phyloP scores from a whole-genome alignment of 2,797 vertebrate genomes.

The Urocyon cinereoargenteus region DNA sequence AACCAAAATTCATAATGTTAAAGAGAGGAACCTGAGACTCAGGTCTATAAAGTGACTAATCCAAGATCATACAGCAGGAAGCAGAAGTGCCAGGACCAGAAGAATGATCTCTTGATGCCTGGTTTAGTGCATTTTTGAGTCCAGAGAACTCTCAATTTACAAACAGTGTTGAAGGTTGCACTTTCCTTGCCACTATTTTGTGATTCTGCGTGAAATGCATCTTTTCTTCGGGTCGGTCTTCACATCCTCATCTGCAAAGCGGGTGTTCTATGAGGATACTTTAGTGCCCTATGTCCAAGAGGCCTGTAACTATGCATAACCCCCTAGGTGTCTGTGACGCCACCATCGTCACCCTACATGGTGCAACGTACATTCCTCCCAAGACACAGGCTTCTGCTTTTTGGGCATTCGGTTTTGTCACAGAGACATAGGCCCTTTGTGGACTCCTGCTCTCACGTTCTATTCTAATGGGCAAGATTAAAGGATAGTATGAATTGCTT shows the following conservation, averaged over 20 bases:
- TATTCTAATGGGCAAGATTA: not conserved
- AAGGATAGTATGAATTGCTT: not conserved
- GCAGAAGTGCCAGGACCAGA: not conserved
- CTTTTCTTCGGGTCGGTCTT: not conserved
- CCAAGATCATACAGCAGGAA: not conserved
- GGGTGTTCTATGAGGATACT: not conserved
- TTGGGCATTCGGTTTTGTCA: not conserved
- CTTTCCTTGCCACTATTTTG: not conserved
- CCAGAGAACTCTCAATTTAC: not conserved
- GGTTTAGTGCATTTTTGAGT: not conserved
- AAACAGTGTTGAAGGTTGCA: not conserved
- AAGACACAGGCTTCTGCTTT: not conserved
- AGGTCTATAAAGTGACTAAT: not conserved
- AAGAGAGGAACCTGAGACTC: not conserved
- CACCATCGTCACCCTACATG: not conserved
- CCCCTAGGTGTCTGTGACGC: not conserved
- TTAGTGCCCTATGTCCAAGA: not conserved
- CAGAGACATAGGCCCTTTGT: not conserved
- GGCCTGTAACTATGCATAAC: not conserved
- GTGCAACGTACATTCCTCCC: not conserved
- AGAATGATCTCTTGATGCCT: not conserved
- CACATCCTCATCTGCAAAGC: not conserved
- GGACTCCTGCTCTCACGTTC: not conserved
- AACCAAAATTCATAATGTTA: not conserved
- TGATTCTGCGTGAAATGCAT: not conserved